These are phyloP conservation scores for Silvanus unidentatus DNA, from an alignment of 2,888 invertebrate species.

Conservation along the genomic window DNA sequence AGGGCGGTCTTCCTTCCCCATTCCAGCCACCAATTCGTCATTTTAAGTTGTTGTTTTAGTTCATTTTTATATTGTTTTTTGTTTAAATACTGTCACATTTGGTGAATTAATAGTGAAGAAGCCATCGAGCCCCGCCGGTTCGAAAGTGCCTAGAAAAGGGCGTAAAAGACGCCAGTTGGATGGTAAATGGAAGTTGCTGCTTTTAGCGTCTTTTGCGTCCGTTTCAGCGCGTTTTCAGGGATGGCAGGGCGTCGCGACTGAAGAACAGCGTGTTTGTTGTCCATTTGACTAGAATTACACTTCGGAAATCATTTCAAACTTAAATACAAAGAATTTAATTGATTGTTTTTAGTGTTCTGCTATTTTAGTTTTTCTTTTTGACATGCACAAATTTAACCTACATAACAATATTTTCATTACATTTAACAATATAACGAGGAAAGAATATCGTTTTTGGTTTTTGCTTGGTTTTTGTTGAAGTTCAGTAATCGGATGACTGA, in stretches of 20 bases:
- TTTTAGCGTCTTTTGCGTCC: slow-evolving; percentile 32
- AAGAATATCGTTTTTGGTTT: slow-evolving; percentile 5
- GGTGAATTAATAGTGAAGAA: slow-evolving; percentile 28
- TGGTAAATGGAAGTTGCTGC: slow-evolving; percentile 46
- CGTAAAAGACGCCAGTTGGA: slow-evolving; percentile 4
- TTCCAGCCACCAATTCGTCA: too few species aligned
- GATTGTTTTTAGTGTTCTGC: slow-evolving; percentile 9
- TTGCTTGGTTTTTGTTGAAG: neutral
- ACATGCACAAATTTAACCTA: slow-evolving; percentile 25
- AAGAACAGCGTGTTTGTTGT: too few species aligned
- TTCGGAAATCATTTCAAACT: too few species aligned
- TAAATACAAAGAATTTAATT: slow-evolving; percentile 2
- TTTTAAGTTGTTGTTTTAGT: too few species aligned
- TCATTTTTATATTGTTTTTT: slow-evolving; percentile 9
- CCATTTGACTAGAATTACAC: too few species aligned
- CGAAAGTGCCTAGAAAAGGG: slow-evolving; percentile 2
- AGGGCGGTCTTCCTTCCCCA: too few species aligned
- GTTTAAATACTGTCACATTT: slow-evolving; percentile 19
- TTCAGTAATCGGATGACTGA: slow-evolving; percentile 10
- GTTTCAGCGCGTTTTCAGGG: slow-evolving; percentile 32
- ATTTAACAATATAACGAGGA: slow-evolving; percentile 4
- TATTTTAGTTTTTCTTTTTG: slow-evolving; percentile 8
- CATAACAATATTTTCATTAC: slow-evolving; percentile 26
- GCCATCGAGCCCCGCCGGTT: neutral
- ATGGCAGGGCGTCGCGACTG: too few species aligned